Conservation (phyloP, 2,797 vertebrate species). For the Morus bassanus region DNA sequence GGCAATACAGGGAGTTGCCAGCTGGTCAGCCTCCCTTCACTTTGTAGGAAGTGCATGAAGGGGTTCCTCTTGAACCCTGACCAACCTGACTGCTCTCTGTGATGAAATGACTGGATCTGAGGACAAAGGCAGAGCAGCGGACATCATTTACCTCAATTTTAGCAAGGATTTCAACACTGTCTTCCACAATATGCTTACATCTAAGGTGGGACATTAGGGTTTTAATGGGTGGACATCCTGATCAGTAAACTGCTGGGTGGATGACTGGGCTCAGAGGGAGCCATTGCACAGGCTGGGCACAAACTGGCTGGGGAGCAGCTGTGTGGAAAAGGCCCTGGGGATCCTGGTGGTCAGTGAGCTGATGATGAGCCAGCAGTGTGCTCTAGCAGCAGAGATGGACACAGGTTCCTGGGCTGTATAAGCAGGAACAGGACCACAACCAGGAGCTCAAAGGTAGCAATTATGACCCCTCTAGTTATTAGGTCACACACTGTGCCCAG, state of each 20-base stretch:
- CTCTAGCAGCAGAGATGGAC: not conserved
- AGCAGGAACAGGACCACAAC: not conserved
- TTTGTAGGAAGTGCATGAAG: rapidly evolving
- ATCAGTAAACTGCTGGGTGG: not conserved
- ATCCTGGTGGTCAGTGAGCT: not conserved
- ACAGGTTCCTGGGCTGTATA: not conserved
- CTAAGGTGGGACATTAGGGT: not conserved
- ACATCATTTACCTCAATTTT: not conserved
- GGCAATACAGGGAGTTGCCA: too few relatives aligned
- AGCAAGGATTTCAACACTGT: not conserved
- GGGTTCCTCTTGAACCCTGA: not conserved
- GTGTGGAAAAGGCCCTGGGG: not conserved
- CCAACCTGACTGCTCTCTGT: not conserved
- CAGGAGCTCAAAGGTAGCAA: not conserved
- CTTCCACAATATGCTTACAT: not conserved
- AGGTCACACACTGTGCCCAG: not conserved
- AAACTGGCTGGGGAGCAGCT: not conserved
- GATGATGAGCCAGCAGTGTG: not conserved
- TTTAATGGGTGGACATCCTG: not conserved
- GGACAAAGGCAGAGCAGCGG: not conserved
- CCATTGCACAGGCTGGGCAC: not conserved
- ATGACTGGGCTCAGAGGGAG: not conserved
- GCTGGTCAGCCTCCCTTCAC: not conserved
- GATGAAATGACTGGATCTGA: not conserved
- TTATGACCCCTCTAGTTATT: not conserved